A percentile compares a stretch with the other conserved stretches of the same genome.
phyloP scores from a whole-genome alignment of 2,888 invertebrate genomes.

The Gandaritis pyraliata region DNA sequence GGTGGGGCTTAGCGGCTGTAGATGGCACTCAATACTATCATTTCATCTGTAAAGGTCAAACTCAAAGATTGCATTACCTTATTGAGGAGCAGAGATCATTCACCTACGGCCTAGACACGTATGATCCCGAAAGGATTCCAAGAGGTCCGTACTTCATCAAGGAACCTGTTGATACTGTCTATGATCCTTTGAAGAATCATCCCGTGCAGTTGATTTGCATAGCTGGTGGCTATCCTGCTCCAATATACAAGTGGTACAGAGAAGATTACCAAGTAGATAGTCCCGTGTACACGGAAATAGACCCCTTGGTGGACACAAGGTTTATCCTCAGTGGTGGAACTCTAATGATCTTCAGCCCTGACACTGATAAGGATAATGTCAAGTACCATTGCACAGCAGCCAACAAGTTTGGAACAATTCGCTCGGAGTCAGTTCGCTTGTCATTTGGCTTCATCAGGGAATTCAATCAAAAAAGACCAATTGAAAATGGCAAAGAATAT shows the following conservation, averaged over 20 bases:
- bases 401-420: constrained; percentile 94
- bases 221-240: constrained; percentile 95
- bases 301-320: constrained; percentile 89
- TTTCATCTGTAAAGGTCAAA: constrained; percentile 95
- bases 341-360: constrained; percentile 93
- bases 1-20: constrained; percentile 94
- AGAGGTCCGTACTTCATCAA: constrained; percentile 95
- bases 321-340: constrained; percentile 96
- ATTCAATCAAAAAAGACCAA: constrained; percentile 93
- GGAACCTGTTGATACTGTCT: constrained; percentile 92
- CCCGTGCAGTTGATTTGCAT: constrained; percentile 92
- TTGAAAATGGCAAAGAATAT: constrained; percentile 94
- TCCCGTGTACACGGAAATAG: constrained; percentile 88
- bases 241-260: constrained; percentile 95
- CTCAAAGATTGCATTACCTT: constrained; percentile 88
- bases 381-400: constrained; percentile 95
- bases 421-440: constrained; percentile 94
- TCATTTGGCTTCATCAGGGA: constrained; percentile 96
- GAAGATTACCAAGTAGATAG: constrained; percentile 93
- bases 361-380: constrained; percentile 92
- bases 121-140: constrained; percentile 91
- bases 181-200: constrained; percentile 91
- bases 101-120: constrained; percentile 93
- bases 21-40: constrained; percentile 90
- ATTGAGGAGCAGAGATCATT: constrained; percentile 90